Percentiles rank a stretch among this genome's conserved stretches.
Evolutionary conservation across 2,797 vertebrate genomes (phyloP).

Genomic region (Diceros bicornis): DNA sequence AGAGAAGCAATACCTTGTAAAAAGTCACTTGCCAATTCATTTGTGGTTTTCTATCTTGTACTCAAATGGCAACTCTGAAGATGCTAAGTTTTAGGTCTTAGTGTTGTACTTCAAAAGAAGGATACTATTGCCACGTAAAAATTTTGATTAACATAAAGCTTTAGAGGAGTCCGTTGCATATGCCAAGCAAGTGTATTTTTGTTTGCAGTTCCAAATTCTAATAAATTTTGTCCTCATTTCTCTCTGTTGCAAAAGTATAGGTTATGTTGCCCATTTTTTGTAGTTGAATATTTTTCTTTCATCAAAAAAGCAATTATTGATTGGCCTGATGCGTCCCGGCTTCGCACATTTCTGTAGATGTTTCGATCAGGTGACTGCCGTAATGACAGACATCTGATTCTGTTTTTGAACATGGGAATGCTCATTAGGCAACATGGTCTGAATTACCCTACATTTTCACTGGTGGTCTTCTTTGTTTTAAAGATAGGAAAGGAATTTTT

Average conservation of each 20-base stretch:
- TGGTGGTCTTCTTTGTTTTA: neutral
- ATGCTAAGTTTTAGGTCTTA: neutral
- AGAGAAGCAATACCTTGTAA: neutral
- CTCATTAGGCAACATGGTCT: neutral
- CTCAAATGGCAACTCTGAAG: neutral
- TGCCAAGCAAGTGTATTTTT: neutral
- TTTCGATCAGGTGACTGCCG: neutral
- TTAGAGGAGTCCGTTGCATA: neutral
- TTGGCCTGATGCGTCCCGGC: neutral
- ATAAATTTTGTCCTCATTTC: neutral
- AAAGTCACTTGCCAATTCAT: slow-evolving; percentile 41
- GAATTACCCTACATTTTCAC: neutral
- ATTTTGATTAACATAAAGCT: neutral
- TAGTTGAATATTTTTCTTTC: slow-evolving; percentile 29
- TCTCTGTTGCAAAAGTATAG: neutral
- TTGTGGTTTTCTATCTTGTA: slow-evolving; percentile 36
- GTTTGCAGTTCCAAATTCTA: neutral
- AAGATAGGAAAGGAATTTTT: neutral
- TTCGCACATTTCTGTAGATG: neutral
- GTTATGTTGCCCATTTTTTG: neutral
- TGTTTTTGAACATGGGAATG: neutral
- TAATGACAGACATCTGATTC: neutral
- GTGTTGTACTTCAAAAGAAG: neutral
- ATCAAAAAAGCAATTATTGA: neutral
- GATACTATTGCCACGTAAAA: neutral